These are phyloP conservation scores for Noturus placidus DNA, from an alignment of 2,113 vertebrate species.

Conservation along the genomic window DNA sequence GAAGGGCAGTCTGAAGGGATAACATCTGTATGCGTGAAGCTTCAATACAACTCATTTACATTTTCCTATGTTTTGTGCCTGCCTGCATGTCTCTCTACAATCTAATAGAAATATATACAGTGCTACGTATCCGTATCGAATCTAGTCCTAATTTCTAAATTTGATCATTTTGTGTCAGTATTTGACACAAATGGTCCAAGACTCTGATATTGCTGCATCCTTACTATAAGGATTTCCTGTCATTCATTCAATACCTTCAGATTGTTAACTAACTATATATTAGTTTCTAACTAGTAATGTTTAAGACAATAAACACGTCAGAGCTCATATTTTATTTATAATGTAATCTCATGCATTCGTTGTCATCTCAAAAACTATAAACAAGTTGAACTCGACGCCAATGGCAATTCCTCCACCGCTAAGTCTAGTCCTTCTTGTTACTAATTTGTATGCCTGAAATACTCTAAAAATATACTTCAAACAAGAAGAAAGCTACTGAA, in stretches of 20 bases:
- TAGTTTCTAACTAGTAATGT: neutral
- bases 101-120: neutral
- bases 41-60: neutral
- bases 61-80: neutral
- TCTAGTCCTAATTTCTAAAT: neutral
- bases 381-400: neutral
- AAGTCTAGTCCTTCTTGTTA: neutral
- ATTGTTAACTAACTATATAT: neutral
- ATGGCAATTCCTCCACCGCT: neutral
- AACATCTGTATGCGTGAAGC: neutral
- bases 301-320: neutral
- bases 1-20: neutral
- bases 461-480: neutral
- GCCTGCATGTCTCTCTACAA: neutral
- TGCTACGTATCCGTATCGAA: neutral
- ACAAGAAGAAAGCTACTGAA: neutral
- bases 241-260: neutral
- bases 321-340: neutral
- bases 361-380: neutral
- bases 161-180: neutral
- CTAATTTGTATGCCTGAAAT: neutral
- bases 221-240: neutral
- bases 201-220: neutral
- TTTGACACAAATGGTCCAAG: neutral
- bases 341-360: neutral